These are phyloP conservation scores for Lottia gigantea DNA, from an alignment of 2,888 invertebrate genomes.

Conservation along the genomic window DNA sequence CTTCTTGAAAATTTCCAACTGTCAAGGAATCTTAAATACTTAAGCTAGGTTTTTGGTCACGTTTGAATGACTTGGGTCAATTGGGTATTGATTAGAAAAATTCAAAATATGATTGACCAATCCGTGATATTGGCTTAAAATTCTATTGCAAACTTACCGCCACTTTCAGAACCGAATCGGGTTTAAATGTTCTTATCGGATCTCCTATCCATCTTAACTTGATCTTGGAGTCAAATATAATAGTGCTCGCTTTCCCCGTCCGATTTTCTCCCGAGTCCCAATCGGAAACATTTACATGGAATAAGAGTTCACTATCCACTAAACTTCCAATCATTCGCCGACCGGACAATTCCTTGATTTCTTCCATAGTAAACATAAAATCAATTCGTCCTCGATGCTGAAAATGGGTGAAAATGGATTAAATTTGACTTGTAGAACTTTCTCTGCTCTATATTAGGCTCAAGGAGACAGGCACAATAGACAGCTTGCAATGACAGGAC, in stretches of 20 bases:
- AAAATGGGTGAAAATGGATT: no score
- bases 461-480: no score
- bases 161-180: slow-evolving; percentile 88
- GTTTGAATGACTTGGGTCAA: no score
- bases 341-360: slow-evolving; percentile 71
- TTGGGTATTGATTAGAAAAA: no score
- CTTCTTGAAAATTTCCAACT: no score
- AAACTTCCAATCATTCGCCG: slow-evolving; percentile 33
- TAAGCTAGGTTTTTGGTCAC: no score
- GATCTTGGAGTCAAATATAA: slow-evolving; percentile 88
- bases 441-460: no score
- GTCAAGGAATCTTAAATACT: no score
- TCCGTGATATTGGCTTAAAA: no score
- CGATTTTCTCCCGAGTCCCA: slow-evolving; percentile 65
- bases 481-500: no score
- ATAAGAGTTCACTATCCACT: slow-evolving; percentile 59
- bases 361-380: slow-evolving; percentile 87
- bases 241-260: slow-evolving; percentile 83
- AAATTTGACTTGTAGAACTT: no score
- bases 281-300: slow-evolving; percentile 65
- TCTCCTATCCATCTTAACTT: slow-evolving; percentile 88
- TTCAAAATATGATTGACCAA: no score
- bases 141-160: slow-evolving; percentile 84
- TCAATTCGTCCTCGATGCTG: slow-evolving; percentile 90
- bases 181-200: slow-evolving; percentile 93